Evolutionary conservation across 2,113 vertebrate genomes (phyloP).

Genomic region (Calypte anna): DNA sequence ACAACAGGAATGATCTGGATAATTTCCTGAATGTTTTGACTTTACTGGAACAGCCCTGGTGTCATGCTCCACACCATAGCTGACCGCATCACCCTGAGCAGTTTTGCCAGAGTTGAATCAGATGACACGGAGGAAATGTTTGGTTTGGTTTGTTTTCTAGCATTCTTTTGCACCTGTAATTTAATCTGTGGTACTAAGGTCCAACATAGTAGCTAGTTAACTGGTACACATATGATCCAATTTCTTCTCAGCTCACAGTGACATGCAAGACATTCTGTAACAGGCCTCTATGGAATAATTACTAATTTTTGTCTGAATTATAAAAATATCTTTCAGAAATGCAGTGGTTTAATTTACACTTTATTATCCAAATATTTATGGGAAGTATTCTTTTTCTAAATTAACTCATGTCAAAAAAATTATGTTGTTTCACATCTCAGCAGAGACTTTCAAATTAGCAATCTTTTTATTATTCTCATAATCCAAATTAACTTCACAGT

Average conservation of each 20-base stretch:
- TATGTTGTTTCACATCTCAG: neutral
- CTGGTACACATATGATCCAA: neutral
- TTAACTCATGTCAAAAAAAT: neutral
- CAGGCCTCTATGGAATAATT: neutral
- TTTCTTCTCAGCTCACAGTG: neutral
- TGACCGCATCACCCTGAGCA: neutral
- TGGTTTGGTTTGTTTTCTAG: neutral
- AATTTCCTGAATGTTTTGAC: neutral
- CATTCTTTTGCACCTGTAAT: neutral
- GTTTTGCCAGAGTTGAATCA: neutral
- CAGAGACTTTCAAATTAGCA: slow-evolving; percentile 30
- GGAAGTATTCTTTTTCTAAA: slow-evolving; percentile 4
- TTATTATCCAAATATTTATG: slow-evolving; percentile 15
- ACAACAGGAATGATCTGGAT: neutral
- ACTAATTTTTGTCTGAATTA: neutral
- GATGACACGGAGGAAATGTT: neutral
- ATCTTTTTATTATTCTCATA: slow-evolving; percentile 42
- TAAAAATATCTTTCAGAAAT: neutral
- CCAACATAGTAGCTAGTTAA: neutral
- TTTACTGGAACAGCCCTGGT: neutral
- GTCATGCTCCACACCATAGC: neutral
- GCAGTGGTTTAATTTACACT: neutral
- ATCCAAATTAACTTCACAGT: slow-evolving; percentile 22
- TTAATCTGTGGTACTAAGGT: neutral
- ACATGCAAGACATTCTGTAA: neutral